A percentile compares a stretch with the other conserved stretches of the same genome.
Evolutionary conservation across 2,113 vertebrate species (phyloP).

Genomic region (Hemicordylus capensis): DNA sequence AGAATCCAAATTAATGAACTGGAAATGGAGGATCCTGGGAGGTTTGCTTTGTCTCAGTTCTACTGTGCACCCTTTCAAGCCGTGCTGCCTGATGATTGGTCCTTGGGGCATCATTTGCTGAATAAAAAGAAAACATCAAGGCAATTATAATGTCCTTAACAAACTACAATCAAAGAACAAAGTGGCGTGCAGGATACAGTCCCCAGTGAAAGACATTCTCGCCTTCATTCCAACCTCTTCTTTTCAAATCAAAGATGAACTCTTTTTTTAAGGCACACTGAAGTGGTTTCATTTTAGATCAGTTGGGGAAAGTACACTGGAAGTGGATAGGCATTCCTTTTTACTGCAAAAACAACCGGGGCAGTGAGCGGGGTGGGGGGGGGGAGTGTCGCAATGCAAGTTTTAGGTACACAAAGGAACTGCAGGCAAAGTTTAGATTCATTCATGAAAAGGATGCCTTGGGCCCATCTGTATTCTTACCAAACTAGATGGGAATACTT

Average conservation of each 20-base stretch:
- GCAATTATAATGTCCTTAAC: background rate
- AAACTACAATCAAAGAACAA: constrained; percentile 13
- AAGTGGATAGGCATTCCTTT: background rate
- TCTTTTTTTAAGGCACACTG: accelerated
- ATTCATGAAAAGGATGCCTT: background rate
- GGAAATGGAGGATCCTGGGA: constrained; percentile 23
- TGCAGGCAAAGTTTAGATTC: background rate
- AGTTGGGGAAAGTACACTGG: background rate
- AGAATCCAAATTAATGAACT: constrained; percentile 49
- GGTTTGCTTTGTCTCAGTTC: constrained; percentile 19
- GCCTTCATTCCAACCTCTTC: background rate
- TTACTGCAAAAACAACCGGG: constrained; percentile 15
- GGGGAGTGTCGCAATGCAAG: background rate
- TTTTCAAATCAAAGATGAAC: background rate
- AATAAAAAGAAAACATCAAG: constrained; percentile 46
- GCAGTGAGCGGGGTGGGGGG: too few species aligned
- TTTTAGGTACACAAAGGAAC: background rate
- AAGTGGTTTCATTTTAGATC: constrained; percentile 2
- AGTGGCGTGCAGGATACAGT: background rate
- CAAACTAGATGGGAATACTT: too few species aligned
- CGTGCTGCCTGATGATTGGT: background rate
- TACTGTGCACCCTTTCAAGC: constrained; percentile 37
- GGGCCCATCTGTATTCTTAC: background rate
- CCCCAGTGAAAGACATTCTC: background rate
- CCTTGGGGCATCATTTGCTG: constrained; percentile 35